phyloP scores from a whole-genome alignment of 2,888 invertebrate species.

The Lochmaea capreae region DNA sequence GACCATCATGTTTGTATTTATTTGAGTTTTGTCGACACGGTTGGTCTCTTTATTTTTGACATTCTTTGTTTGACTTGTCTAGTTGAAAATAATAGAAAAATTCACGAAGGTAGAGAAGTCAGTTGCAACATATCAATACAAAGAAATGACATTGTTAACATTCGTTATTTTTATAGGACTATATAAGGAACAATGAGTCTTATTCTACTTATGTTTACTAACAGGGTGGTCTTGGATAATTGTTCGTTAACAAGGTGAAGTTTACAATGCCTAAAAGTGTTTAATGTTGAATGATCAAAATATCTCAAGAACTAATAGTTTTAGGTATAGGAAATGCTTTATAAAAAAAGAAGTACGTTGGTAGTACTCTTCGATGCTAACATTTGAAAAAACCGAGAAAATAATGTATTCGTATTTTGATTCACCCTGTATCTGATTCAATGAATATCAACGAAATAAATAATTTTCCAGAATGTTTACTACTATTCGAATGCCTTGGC shows the following conservation, averaged over 20 bases:
- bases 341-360: no score
- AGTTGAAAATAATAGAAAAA: slow-evolving; percentile 27
- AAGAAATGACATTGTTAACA: slow-evolving; percentile 42
- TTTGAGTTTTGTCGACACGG: slow-evolving; percentile 44
- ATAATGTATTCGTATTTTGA: no score
- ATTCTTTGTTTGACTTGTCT: slow-evolving; percentile 34
- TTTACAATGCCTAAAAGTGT: no score
- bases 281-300: no score
- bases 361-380: no score
- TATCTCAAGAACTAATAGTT: no score
- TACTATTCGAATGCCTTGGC: no score
- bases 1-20: slow-evolving; percentile 42
- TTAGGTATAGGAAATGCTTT: no score
- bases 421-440: no score
- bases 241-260: background rate
- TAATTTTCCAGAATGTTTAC: no score
- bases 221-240: slow-evolving; percentile 32
- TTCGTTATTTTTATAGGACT: slow-evolving; percentile 37
- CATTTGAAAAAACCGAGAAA: no score
- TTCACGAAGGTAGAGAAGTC: slow-evolving; percentile 35
- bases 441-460: no score
- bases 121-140: slow-evolving; percentile 42
- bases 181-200: slow-evolving; percentile 26
- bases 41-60: slow-evolving; percentile 40
- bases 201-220: slow-evolving; percentile 13